These are phyloP conservation scores for Phalacrocorax aristotelis DNA, from an alignment of 2,113 vertebrate genomes.

Conservation along the genomic window DNA sequence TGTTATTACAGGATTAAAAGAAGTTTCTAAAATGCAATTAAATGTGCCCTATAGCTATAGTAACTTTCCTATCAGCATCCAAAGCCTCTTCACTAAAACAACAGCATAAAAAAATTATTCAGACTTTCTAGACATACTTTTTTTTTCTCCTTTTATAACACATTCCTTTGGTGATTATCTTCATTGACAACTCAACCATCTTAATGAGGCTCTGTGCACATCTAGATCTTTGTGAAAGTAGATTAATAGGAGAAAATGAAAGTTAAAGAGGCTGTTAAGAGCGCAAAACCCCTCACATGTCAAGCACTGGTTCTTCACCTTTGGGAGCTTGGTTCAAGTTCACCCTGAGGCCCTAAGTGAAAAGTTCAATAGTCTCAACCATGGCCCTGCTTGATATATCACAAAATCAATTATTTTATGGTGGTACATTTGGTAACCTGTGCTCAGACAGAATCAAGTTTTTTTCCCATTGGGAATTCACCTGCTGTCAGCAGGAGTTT, in stretches of 20 bases:
- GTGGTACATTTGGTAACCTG: constrained; percentile 76
- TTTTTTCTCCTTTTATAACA: constrained; percentile 65
- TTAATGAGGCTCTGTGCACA: constrained; percentile 77
- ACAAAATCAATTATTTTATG: constrained; percentile 83
- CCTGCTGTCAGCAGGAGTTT: constrained; percentile 69
- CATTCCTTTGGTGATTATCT: constrained; percentile 78
- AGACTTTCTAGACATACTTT: constrained; percentile 67
- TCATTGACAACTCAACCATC: constrained; percentile 76
- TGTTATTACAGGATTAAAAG: constrained; percentile 88
- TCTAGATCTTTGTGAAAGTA: constrained; percentile 70
- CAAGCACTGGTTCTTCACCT: constrained; percentile 73
- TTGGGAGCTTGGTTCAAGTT: constrained; percentile 75
- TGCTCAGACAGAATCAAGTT: constrained; percentile 74
- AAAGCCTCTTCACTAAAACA: constrained; percentile 80
- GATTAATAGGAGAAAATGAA: constrained; percentile 77
- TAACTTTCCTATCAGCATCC: constrained; percentile 80
- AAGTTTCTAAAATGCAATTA: constrained; percentile 86
- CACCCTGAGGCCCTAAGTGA: constrained; percentile 77
- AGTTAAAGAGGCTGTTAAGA: constrained; percentile 73
- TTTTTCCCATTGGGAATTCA: constrained; percentile 74
- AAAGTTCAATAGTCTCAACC: constrained; percentile 76
- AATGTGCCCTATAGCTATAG: constrained; percentile 83
- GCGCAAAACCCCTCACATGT: constrained; percentile 60
- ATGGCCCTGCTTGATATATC: constrained; percentile 72
- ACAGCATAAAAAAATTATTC: constrained; percentile 76